Evolutionary conservation across 64 coral and sea anemone genomes (phyloP), one percentile per base, ranked within the genome.

Genomic region (Porites lutea): DNA sequence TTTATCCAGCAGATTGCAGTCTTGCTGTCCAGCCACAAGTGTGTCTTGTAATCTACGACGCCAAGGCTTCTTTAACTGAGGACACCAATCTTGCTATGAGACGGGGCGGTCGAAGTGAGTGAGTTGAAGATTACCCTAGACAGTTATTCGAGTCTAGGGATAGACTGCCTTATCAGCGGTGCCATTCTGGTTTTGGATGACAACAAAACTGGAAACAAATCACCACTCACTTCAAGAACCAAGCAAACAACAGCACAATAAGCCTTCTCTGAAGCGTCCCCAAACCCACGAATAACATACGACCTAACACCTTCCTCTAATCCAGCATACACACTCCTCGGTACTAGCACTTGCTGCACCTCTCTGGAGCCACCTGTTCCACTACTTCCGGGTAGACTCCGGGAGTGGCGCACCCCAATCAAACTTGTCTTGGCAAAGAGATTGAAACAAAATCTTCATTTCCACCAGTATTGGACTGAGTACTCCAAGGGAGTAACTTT

Each of bases 221-320:
- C 52, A 54, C 52, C 9, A 9, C 9, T 54, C 52, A 54, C 52
- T 9, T 54, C 52, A 5, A 54, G 52, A 54, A 54, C 90, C 50
- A 95, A 67, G 75, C 92, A 92, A 2, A 83, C 89, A 63, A 78
- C 83, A 43, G 74, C 94, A 62, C 18, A 50, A 60, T 72, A 89
- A 3, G 53, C 77, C 13, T n/a, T 47, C 22, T 73, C 61, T 13
- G 76, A 88, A 48, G 76, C 77, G 52, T 89, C 69, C 54, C 77
- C 87, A 70, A 94, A 89, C 19, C 75, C 86, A n/a, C 82, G 63
- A 15, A 89, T 65, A 19, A 19, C 66, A 72, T 47, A 77, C 16
- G 64, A 74, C 53, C 54, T 22, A 7, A 55, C 85, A 52, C 44
- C 64, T 50, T 71, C 48, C 8, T 66, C 47, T 13, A 51, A 65